Evolutionary conservation across 2,797 vertebrate genomes (phyloP), one percentile per base, ranked within the genome.

Genomic region (Pogoniulus pusillus): DNA sequence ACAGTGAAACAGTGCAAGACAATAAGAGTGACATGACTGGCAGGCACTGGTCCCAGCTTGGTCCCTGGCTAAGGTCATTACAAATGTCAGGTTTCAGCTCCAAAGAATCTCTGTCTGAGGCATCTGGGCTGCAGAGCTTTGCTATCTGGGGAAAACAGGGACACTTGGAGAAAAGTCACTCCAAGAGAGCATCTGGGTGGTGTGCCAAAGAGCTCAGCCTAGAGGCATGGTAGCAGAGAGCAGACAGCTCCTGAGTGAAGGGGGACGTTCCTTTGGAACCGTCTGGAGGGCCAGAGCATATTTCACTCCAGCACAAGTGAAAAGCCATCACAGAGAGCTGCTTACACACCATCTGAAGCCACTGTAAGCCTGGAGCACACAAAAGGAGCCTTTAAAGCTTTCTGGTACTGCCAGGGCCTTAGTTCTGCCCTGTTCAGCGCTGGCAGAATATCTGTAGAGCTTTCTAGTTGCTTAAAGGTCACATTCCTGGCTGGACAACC

Each of bases 271-370:
- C 43, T 93, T 64, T 32, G 54, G 57, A 84, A 34, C 23, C 14
- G 17, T 64, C 37, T 83, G 51, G 19, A 79, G 58, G 13, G 9
- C 58, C 4, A 3, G 62, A 82, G 39, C 20, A 32, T 57, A 86
- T 87, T 76, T 55, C n/a, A n/a, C n/a, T n/a, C 71, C 54, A 84
- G 24, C 0, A 0, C 0, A 0, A 26, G 11, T 68, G 35, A 23
- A 45, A 85, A 87, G 58, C 72, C 71, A 27, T 39, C 1, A 3
- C 34, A 90, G 37, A 62, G 20, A 79, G 41, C 26, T 82, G 45
- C 45, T 79, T 59, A 35, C 43, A 49, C 55, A n/a, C 51, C 30
- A 43, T 90, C 60, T 51, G 71, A 86, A 72, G 75, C 64, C 30
- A 1, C 8, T 54, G 55, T 49, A 72, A 89, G 34, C 57, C 49